These are phyloP conservation scores for zebrafish (Danio rerio) DNA, from an alignment of 2,113 vertebrate species.

Conservation along the genomic window GRCz12tu NC_133188.1:34380001-34380500, in stretches of 20 bases:
- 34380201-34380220: slow-evolving; percentile 18
- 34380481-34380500: too few relatives aligned
- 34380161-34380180: slow-evolving; percentile 33
- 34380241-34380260: slow-evolving; percentile 17
- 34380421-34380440: neutral
- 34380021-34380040: neutral
- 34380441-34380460: slow-evolving; percentile 1
- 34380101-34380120: slow-evolving; percentile 20
- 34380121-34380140: slow-evolving; percentile 10
- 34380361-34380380: neutral
- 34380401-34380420: neutral
- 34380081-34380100: slow-evolving; percentile 1
- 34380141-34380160: slow-evolving; percentile 8
- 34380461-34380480: neutral
- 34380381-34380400: neutral
- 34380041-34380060: neutral
- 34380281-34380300: slow-evolving; percentile 13
- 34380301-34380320: neutral
- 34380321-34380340: neutral
- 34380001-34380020: slow-evolving; percentile 17
- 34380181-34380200: slow-evolving; percentile 23
- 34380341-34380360: neutral
- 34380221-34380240: slow-evolving; percentile 21
- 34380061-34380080: slow-evolving; percentile 8
- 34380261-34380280: neutral